Evolutionary conservation across 2,113 vertebrate species (phyloP), one percentile per base, ranked within the genome.

Genomic region (Talpa occidentalis): DNA sequence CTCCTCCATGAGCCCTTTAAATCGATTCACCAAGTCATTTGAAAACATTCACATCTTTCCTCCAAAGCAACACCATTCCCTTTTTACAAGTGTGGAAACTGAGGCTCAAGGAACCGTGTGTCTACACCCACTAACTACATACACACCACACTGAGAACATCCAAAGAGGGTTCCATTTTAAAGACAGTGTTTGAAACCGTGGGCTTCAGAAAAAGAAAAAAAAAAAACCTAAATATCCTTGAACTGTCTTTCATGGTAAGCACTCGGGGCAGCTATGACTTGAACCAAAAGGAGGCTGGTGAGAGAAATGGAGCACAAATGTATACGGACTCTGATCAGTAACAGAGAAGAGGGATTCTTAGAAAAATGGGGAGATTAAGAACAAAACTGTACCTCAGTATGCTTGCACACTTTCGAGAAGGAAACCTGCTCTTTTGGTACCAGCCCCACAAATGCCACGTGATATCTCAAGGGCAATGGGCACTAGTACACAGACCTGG

Each of bases 301-400:
- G 72, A 96, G 56, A 85, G 81, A 95, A 95, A 96, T 76, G 30
- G 24, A 83, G 42, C 73, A 62, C 59, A 86, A 86, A 72, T 80
- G 72, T 79, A 59, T 32, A 91, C 84, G 94, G 97, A 96, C 83
- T 96, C 94, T 90, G 22, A 92, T 73, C 67, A 56, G 47, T 97
- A 96, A 96, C 92, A 81, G 78, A 94, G 93, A 95, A 96, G 62
- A 73, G 77, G 30, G 8, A n/a, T 97, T 96, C 96, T 97, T 93
- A 96, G 94, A 97, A 97, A 96, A 94, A 86, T 73, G 70, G 66
- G 32, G 81, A 95, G 67, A 96, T 93, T 95, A 96, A 97, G 92
- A 97, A 96, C 95, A 97, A 97, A 97, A 96, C 95, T 90, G 76
- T 83, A 93, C 80, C 69, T 94, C 59, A 78, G 77, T 78, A n/a